A percentile compares a stretch with the other conserved stretches of the same genome.
phyloP scores from a whole-genome alignment of 2,888 invertebrate genomes.

The Pyrrhia umbra region DNA sequence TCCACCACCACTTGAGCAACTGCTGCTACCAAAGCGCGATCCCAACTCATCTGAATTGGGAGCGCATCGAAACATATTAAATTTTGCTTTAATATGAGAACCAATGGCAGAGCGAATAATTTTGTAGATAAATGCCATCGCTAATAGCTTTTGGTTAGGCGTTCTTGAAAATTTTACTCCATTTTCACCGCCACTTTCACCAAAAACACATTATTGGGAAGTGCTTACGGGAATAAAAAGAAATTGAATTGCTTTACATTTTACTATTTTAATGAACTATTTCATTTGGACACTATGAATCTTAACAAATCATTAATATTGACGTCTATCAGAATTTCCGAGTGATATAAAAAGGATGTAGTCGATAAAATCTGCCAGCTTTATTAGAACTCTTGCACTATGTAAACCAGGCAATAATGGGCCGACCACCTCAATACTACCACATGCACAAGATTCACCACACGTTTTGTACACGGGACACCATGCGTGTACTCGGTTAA shows the following conservation, averaged over 20 bases:
- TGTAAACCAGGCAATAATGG: no score
- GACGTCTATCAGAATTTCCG: slow-evolving; percentile 1
- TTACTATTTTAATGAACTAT: neutral
- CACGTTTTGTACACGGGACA: no score
- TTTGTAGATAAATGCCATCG: slow-evolving; percentile 26
- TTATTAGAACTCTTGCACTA: no score
- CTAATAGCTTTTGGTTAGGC: neutral
- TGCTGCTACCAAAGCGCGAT: neutral
- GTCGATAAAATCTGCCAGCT: slow-evolving; percentile 2
- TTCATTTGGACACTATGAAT: neutral
- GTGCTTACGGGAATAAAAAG: neutral
- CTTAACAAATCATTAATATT: neutral
- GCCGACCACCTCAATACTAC: no score
- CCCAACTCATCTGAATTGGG: neutral
- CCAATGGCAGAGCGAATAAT: neutral
- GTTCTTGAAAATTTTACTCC: neutral
- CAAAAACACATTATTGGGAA: slow-evolving; percentile 3
- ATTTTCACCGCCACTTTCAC: slow-evolving; percentile 2
- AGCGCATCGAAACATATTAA: neutral
- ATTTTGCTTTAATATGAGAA: neutral
- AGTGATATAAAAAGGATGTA: neutral
- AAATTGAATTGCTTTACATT: slow-evolving; percentile 1
- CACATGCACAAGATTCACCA: no score
- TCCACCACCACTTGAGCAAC: slow-evolving; percentile 1
- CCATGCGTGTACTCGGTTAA: no score